Conservation (phyloP, 2,113 vertebrate species). For the Burhinus oedicnemus region DNA sequence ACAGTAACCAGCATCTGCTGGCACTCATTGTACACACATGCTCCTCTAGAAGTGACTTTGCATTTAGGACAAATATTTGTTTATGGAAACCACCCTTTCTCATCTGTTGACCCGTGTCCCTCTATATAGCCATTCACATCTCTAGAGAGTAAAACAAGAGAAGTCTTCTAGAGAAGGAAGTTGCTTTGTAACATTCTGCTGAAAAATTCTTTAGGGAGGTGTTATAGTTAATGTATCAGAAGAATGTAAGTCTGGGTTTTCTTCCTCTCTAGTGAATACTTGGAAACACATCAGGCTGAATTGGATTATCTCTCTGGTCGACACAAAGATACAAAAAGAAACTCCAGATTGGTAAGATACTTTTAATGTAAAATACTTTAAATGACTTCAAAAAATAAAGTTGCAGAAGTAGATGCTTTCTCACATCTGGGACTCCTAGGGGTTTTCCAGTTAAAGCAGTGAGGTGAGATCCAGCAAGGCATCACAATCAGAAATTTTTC, state of each 20-base stretch:
- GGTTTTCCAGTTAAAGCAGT: neutral
- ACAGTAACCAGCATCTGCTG: neutral
- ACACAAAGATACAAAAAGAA: slow-evolving; percentile 89
- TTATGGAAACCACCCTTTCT: neutral
- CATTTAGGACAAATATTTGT: neutral
- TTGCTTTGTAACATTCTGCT: neutral
- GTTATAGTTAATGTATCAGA: neutral
- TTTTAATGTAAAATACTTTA: neutral
- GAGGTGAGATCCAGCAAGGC: neutral
- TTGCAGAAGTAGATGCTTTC: neutral
- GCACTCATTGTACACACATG: neutral
- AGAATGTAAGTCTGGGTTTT: neutral
- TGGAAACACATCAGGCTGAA: slow-evolving; percentile 88
- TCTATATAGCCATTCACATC: neutral
- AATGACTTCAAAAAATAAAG: neutral
- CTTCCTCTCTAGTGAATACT: slow-evolving; percentile 81
- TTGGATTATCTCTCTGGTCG: slow-evolving; percentile 88
- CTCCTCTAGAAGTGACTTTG: neutral
- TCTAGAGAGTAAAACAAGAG: neutral
- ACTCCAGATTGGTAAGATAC: slow-evolving; percentile 90
- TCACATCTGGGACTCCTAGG: neutral
- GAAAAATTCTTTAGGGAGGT: neutral
- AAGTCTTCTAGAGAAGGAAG: neutral
- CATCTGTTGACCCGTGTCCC: neutral
- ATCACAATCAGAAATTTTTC: neutral